These are phyloP conservation scores for Salvelinus sp. DNA, from an alignment of 2,113 vertebrate species.

Conservation along the genomic window DNA sequence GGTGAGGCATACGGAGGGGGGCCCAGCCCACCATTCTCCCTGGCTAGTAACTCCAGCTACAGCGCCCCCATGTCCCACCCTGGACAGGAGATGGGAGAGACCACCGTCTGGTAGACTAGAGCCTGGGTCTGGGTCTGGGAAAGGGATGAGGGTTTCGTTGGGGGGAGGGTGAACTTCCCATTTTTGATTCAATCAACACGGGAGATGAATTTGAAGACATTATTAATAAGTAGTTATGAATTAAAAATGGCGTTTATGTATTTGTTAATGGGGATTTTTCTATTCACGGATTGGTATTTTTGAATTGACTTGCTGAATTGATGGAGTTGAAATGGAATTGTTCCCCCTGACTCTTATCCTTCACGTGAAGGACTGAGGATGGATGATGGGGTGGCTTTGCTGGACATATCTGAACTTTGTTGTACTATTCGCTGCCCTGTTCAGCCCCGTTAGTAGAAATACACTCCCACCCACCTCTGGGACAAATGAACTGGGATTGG, in stretches of 20 bases:
- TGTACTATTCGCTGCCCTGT: constrained; percentile 26
- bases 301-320: constrained; percentile 28
- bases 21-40: constrained; percentile 92
- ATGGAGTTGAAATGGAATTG: constrained; percentile 18
- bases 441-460: constrained; percentile 12
- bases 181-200: constrained; percentile 44
- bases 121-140: constrained; percentile 30
- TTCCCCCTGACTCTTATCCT: not conserved
- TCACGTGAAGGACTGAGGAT: constrained; percentile 1
- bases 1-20: constrained; percentile 92
- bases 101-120: constrained; percentile 83
- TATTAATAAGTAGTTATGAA: constrained; percentile 22
- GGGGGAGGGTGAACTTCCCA: constrained; percentile 22
- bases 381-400: constrained; percentile 8
- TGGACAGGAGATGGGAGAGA: constrained; percentile 92
- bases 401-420: constrained; percentile 16
- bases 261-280: not conserved
- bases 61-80: constrained; percentile 89
- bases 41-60: constrained; percentile 92
- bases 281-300: not conserved
- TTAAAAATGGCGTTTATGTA: constrained; percentile 17
- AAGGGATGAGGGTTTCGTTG: not conserved
- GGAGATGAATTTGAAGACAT: constrained; percentile 38
- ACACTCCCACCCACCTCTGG: not conserved
- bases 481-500: constrained; percentile 50